These are phyloP conservation scores for Oreochromis mossambicus DNA, from an alignment of 2,797 vertebrate genomes.

Conservation along the genomic window DNA sequence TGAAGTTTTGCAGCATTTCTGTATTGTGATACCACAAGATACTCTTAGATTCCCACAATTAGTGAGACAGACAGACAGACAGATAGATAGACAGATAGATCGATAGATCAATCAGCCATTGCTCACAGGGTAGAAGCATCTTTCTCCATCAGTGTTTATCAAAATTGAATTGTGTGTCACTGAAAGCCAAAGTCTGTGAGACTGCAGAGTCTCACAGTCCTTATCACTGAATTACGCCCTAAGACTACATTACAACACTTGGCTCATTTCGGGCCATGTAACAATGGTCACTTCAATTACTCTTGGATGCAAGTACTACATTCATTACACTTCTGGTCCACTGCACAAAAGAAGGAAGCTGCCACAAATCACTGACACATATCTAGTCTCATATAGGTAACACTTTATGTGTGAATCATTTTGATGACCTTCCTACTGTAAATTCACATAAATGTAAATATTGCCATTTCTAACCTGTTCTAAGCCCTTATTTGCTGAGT, in stretches of 20 bases:
- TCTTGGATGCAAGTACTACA: not conserved
- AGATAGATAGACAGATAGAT: accelerated
- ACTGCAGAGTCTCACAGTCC: conserved; percentile 25
- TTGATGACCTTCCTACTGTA: not conserved
- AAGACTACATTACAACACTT: conserved; percentile 31
- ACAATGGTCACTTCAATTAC: conserved; percentile 43
- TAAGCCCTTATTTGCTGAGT: not conserved
- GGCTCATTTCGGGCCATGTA: conserved; percentile 34
- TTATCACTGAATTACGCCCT: conserved; percentile 43
- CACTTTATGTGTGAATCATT: not conserved
- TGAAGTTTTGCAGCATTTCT: not conserved
- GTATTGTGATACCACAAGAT: not conserved
- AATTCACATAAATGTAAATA: not conserved
- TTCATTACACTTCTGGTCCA: conserved; percentile 4
- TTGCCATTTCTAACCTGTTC: not conserved
- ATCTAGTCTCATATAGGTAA: not conserved
- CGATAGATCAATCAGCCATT: not conserved
- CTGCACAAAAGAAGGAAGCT: not conserved
- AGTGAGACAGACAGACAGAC: not conserved
- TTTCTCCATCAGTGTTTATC: conserved; percentile 41
- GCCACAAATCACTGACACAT: conserved; percentile 2
- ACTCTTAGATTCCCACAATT: not conserved
- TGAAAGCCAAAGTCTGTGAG: conserved; percentile 44
- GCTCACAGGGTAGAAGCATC: conserved; percentile 5
- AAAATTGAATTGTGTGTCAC: conserved; percentile 52